Percentiles rank a stretch among this genome's conserved stretches.
Evolutionary conservation across 1,140 invertebrate genomes (phyloP).

Genomic region (Diorhabda sublineata): DNA sequence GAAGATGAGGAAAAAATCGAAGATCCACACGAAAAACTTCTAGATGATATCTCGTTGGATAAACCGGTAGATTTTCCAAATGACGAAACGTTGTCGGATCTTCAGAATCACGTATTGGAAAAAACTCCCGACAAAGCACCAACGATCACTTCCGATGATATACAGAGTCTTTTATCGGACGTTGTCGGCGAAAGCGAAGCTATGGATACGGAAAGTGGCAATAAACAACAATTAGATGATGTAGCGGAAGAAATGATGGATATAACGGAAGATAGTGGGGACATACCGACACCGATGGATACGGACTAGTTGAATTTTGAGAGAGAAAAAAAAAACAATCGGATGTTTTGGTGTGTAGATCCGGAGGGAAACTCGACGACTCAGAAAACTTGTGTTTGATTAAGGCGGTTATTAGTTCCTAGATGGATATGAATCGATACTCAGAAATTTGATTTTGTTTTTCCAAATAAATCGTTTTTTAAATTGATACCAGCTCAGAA

Average conservation of each 20-base stretch:
- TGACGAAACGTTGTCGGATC: background rate
- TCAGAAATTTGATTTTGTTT: too few relatives aligned
- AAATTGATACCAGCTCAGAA: too few relatives aligned
- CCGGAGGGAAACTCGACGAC: too few relatives aligned
- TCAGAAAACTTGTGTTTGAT: too few relatives aligned
- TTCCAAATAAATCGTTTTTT: too few relatives aligned
- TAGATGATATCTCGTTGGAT: background rate
- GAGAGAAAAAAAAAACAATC: too few relatives aligned
- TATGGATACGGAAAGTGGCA: background rate
- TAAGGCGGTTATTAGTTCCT: too few relatives aligned
- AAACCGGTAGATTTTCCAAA: background rate
- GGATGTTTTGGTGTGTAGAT: too few relatives aligned
- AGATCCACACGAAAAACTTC: background rate
- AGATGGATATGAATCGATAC: too few relatives aligned
- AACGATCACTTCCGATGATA: constrained; percentile 10
- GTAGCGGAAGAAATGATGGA: background rate
- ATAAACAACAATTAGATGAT: background rate
- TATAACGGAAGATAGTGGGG: background rate
- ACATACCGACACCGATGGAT: background rate
- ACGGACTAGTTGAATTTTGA: background rate
- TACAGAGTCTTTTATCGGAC: constrained; percentile 11
- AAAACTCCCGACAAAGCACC: background rate
- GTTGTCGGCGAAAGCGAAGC: constrained; percentile 6
- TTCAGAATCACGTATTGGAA: background rate
- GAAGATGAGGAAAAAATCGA: background rate